phyloP scores from a whole-genome alignment of 2,113 vertebrate species.

The Heloderma charlesbogerti region DNA sequence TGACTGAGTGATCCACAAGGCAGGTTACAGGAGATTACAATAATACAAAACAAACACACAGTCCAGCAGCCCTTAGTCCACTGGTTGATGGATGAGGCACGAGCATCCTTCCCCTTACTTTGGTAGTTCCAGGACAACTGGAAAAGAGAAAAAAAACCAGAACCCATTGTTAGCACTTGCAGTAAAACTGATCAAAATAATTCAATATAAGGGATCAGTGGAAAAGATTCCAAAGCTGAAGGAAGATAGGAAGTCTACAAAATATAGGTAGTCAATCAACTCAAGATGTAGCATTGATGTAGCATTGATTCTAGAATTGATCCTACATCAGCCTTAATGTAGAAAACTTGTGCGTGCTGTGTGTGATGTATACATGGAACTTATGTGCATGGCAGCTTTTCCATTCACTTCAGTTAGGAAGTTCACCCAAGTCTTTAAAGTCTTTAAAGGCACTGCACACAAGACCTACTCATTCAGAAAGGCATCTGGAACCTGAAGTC shows the following conservation, averaged over 20 bases:
- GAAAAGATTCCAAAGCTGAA: background rate
- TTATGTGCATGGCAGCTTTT: background rate
- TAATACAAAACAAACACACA: background rate
- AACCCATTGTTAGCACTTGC: background rate
- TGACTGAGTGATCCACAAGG: background rate
- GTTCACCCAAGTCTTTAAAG: background rate
- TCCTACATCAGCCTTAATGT: background rate
- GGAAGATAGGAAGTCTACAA: background rate
- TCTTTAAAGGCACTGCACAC: background rate
- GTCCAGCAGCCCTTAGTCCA: background rate
- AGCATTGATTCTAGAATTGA: background rate
- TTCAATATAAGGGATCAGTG: background rate
- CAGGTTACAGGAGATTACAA: too few relatives aligned
- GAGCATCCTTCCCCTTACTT: background rate
- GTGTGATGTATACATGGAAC: too few relatives aligned
- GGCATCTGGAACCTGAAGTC: background rate
- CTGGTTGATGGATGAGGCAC: background rate
- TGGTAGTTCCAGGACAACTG: background rate
- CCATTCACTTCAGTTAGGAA: background rate
- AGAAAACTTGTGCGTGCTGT: background rate
- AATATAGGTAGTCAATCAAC: background rate
- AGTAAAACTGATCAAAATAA: background rate
- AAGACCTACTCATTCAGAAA: background rate
- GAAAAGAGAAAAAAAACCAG: background rate
- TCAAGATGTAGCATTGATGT: background rate